phyloP scores from a whole-genome alignment of 2,797 vertebrate genomes.

The Melanotaenia maccullochi region DNA sequence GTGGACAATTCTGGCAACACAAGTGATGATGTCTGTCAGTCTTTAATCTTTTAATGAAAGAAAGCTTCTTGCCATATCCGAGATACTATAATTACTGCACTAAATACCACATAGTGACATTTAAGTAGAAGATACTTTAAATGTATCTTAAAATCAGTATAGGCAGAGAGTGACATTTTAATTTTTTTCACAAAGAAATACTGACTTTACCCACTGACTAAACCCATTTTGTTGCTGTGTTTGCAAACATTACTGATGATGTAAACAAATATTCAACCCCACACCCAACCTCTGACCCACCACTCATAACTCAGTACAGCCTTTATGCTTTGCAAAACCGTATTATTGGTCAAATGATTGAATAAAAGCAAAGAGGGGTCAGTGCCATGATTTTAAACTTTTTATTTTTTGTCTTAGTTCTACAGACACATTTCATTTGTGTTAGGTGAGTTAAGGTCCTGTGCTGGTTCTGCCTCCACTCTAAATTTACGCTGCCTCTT shows the following conservation, averaged over 20 bases:
- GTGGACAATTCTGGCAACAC: constrained; percentile 31
- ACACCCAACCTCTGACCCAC: too few species aligned
- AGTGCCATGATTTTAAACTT: too few species aligned
- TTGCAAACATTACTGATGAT: constrained; percentile 1
- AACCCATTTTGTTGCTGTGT: background rate
- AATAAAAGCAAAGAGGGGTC: background rate
- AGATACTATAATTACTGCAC: constrained; percentile 24
- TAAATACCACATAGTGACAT: constrained; percentile 52
- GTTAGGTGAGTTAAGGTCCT: too few species aligned
- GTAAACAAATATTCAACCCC: constrained; percentile 2
- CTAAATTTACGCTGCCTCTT: too few species aligned
- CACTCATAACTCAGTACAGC: background rate
- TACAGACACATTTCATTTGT: too few species aligned
- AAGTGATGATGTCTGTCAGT: constrained; percentile 39
- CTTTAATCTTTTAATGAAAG: constrained; percentile 29
- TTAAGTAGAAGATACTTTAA: constrained; percentile 32
- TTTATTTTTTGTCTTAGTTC: too few species aligned
- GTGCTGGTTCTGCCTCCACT: too few species aligned
- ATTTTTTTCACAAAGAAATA: constrained; percentile 5
- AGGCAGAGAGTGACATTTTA: constrained; percentile 3
- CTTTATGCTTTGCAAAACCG: background rate
- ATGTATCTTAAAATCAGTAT: constrained; percentile 19
- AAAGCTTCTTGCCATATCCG: constrained; percentile 9
- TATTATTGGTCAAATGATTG: background rate
- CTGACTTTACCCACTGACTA: constrained; percentile 1